Base-by-base conservation (phyloP, 2,113 vertebrate species). In the Melanotaenia duboulayi region DNA sequence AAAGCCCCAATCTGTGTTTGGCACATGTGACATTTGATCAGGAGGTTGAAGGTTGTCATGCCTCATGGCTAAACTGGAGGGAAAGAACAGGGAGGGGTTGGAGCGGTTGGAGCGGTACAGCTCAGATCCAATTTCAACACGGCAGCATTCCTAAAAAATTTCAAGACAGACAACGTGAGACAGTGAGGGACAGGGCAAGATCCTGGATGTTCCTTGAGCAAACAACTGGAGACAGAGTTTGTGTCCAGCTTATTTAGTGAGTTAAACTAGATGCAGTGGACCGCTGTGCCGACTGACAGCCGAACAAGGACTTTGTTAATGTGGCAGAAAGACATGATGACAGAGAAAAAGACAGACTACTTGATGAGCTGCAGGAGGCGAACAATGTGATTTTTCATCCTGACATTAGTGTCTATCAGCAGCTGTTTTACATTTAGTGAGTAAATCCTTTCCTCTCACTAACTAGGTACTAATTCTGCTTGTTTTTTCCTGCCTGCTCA, bases 41-140 rank as follows among this genome's bases (percentile, higher is more conserved):
- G 46, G 40, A 81, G 83, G 81, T 78, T 80, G 89, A 92, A 91
- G 90, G 89, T 86, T 88, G 88, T 57, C 50, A 73, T 74, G 76
- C 82, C 71, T 64, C 87, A 81, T 61, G 78, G 78, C 88, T 84
- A 76, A 87, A 87, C 83, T 66, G 78, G 74, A 83, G 85, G 68
- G 66, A 78, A 81, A 76, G 78, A 65, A 75, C 81, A 40, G 76
- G 81, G 82, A 75, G 87, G 86, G 82, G 80, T 71, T 52, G 32
- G 59, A 80, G 72, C 76, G 82, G 80, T 71, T 52, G 32, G 59
- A 80, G 72, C 76, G 84, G 72, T 87, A 65, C 42, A 70, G 69
- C 67, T 48, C 61, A 71, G 88, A 93, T 95, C 93, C 57, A 91
- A 94, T 95, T 94, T 93, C 94, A 88, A 85, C 93, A 82, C 90